Evolutionary conservation across 2,888 invertebrate species (phyloP).

Genomic region (Lasioglossum lativentre): DNA sequence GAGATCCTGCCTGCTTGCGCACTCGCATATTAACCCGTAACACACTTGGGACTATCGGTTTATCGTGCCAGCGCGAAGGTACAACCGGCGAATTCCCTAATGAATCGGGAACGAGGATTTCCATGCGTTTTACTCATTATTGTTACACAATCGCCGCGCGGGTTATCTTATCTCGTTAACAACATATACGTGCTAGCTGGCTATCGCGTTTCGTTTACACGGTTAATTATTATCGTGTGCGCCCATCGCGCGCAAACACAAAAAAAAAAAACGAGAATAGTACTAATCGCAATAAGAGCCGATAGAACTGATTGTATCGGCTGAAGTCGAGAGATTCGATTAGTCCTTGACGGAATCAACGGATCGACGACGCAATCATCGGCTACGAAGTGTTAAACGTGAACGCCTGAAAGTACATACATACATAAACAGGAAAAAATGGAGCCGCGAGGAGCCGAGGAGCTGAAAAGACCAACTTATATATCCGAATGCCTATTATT

Average conservation of each 20-base stretch:
- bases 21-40: not conserved
- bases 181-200: not conserved
- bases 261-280: not conserved
- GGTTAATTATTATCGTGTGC: conserved; percentile 16
- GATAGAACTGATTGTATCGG: conserved; percentile 28
- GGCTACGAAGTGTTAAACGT: not conserved
- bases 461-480: not conserved
- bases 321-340: not conserved
- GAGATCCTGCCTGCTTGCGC: not conserved
- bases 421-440: not conserved
- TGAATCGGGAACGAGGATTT: not conserved
- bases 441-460: conserved; percentile 8
- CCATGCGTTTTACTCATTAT: not conserved
- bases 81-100: not conserved
- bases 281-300: conserved; percentile 21
- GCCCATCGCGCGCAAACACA: not conserved
- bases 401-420: conserved; percentile 15
- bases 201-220: conserved; percentile 1
- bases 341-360: conserved; percentile 11
- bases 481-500: conserved; percentile 5
- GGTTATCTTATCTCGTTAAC: conserved; percentile 37
- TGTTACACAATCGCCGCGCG: not conserved
- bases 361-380: conserved; percentile 2
- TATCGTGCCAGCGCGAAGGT: not conserved
- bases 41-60: not conserved